Conservation (phyloP, 2,113 vertebrate species). For the Cryptotis parvus region DNA sequence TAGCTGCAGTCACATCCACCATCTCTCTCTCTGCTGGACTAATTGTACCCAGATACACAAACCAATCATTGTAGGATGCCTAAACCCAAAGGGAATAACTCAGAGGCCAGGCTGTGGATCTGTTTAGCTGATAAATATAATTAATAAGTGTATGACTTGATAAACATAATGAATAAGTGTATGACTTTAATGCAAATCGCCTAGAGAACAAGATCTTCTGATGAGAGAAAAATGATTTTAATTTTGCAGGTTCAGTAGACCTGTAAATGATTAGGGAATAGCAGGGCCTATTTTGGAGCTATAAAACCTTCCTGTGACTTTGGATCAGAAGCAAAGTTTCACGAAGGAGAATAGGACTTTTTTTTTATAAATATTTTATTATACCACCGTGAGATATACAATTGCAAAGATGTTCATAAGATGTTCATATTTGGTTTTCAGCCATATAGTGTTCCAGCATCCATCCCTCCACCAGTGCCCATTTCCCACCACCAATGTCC, state of each 20-base stretch:
- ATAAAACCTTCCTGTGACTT: neutral
- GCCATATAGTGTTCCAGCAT: no score
- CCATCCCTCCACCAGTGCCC: no score
- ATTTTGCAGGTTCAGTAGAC: neutral
- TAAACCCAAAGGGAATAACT: neutral
- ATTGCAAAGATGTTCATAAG: no score
- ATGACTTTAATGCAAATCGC: conserved; percentile 30
- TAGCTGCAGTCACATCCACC: neutral
- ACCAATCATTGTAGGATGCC: neutral
- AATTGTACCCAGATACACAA: neutral
- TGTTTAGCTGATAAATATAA: no score
- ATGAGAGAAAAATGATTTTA: neutral
- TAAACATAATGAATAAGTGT: no score
- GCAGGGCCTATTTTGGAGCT: neutral
- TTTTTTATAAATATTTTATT: no score
- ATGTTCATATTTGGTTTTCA: no score
- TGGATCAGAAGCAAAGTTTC: neutral
- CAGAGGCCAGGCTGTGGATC: neutral
- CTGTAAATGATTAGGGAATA: neutral
- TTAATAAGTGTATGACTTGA: no score
- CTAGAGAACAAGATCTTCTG: neutral
- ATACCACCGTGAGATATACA: no score
- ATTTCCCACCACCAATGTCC: no score
- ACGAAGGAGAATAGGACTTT: neutral
- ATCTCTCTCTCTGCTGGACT: neutral